phyloP scores from a whole-genome alignment of 2,113 vertebrate species.

The Chamaetylas fuelleborni region DNA sequence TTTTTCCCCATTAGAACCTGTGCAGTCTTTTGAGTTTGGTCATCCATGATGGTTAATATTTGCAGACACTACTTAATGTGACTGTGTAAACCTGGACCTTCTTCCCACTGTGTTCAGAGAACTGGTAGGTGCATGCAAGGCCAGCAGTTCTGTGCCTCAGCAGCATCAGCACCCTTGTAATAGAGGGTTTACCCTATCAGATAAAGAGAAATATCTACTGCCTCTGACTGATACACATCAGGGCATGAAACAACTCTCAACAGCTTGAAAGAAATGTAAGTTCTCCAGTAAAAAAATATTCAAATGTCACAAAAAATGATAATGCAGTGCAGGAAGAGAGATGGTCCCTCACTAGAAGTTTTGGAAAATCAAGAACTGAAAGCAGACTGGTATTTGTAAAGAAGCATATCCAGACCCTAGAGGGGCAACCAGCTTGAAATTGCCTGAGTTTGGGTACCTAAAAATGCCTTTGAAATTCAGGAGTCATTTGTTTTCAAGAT shows the following conservation, averaged over 20 bases:
- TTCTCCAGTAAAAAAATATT: background rate
- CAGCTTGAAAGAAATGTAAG: background rate
- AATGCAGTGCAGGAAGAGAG: background rate
- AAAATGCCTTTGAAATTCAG: background rate
- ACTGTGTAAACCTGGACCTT: background rate
- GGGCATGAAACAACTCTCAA: background rate
- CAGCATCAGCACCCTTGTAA: background rate
- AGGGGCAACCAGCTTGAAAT: background rate
- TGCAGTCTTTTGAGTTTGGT: background rate
- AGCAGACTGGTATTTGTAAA: background rate
- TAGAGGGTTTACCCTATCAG: background rate
- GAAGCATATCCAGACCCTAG: background rate
- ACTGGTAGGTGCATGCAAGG: background rate
- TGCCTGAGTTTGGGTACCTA: background rate
- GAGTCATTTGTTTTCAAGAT: background rate
- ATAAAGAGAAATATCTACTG: background rate
- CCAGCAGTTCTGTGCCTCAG: background rate
- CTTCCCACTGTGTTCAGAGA: background rate
- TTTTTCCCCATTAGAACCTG: background rate
- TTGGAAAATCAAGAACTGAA: background rate
- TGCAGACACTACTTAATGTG: background rate
- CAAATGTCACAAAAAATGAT: background rate
- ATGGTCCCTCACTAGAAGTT: background rate
- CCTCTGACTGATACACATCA: background rate
- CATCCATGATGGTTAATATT: background rate